Conservation (phyloP, 2,113 vertebrate species). For the Atlantisia rogersi region DNA sequence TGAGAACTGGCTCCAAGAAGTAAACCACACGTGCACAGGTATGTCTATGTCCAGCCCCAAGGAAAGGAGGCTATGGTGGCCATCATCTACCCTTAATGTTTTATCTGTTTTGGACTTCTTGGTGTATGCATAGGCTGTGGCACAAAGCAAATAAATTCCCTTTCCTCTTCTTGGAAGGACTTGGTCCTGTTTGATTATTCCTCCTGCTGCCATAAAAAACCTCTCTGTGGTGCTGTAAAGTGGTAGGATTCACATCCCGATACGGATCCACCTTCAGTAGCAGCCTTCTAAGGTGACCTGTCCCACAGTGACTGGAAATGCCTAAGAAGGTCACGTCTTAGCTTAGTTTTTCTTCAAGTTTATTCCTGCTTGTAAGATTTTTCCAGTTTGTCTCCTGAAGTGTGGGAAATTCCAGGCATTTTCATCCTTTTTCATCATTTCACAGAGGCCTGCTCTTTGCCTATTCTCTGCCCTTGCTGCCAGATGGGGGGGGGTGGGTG, state of each 20-base stretch:
- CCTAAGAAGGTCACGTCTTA: background rate
- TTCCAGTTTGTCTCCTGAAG: background rate
- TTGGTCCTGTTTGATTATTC: background rate
- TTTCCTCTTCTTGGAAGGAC: background rate
- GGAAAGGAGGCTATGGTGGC: background rate
- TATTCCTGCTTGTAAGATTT: background rate
- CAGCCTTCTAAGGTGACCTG: background rate
- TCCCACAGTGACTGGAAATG: background rate
- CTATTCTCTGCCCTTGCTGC: background rate
- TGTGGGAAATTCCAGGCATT: background rate
- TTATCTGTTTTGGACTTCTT: background rate
- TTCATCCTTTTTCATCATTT: background rate
- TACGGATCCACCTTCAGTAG: background rate
- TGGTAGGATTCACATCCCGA: background rate
- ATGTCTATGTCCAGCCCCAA: background rate
- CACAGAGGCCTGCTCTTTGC: background rate
- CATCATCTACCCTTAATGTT: background rate
- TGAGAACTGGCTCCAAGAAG: background rate
- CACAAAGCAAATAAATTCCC: background rate
- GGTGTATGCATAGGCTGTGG: background rate
- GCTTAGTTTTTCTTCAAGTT: background rate
- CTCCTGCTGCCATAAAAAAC: background rate
- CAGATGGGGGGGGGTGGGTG: background rate
- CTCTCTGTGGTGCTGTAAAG: background rate
- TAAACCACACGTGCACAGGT: fast-evolving